These are phyloP conservation scores for Fratercula arctica DNA, from an alignment of 2,797 vertebrate genomes.

Conservation along the genomic window DNA sequence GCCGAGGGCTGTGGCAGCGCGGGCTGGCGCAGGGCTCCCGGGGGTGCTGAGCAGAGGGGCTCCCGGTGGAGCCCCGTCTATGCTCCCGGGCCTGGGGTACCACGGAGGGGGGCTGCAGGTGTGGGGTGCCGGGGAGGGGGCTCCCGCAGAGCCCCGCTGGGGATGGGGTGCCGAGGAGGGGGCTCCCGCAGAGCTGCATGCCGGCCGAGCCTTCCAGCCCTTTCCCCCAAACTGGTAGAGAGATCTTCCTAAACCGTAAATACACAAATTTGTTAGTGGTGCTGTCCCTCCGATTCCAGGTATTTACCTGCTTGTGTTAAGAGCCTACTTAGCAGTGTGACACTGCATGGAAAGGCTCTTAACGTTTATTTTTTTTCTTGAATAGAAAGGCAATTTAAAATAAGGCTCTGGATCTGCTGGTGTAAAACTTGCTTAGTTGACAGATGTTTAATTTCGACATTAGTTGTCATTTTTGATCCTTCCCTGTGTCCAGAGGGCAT, in stretches of 20 bases:
- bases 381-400: background rate
- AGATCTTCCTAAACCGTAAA: background rate
- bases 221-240: background rate
- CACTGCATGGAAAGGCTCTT: background rate
- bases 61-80: background rate
- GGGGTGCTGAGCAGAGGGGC: background rate
- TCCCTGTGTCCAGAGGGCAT: constrained; percentile 41
- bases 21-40: accelerated
- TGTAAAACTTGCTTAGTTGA: constrained; percentile 61
- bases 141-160: background rate
- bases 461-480: constrained; percentile 62
- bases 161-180: background rate
- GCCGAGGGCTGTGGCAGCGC: accelerated
- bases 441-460: constrained; percentile 65
- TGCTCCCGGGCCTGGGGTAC: background rate
- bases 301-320: background rate
- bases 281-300: background rate
- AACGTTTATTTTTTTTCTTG: background rate
- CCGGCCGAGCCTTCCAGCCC: accelerated
- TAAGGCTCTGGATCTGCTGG: constrained; percentile 17
- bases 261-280: background rate
- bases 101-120: background rate
- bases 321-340: background rate
- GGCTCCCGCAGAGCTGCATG: background rate
- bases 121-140: background rate